Evolutionary conservation across 2,888 invertebrate species (phyloP).

Genomic region (Standfussiana lucernea): DNA sequence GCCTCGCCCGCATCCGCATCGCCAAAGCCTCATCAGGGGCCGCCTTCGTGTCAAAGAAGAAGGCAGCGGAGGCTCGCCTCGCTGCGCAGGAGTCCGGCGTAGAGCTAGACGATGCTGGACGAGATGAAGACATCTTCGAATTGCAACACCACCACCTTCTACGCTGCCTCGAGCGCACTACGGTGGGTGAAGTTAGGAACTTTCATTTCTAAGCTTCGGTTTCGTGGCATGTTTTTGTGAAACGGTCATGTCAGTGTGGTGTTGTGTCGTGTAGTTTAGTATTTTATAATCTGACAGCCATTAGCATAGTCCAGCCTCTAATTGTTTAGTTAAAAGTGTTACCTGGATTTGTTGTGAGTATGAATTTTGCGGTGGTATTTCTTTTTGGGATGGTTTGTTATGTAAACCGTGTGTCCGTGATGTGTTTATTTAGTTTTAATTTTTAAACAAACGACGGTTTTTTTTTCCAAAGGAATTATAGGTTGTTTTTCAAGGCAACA

Average conservation of each 20-base stretch:
- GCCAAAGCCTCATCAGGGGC: slow-evolving; percentile 99
- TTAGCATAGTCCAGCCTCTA: slow-evolving; percentile 56
- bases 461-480: neutral
- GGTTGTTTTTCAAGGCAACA: slow-evolving; percentile 19
- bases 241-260: slow-evolving; percentile 59
- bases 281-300: slow-evolving; percentile 37
- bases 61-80: slow-evolving; percentile 98
- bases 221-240: slow-evolving; percentile 60
- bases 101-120: slow-evolving; percentile 96
- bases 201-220: slow-evolving; percentile 48
- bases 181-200: slow-evolving; percentile 88
- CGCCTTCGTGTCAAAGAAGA: slow-evolving; percentile 99
- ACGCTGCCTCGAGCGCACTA: slow-evolving; percentile 99
- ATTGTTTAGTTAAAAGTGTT: slow-evolving; percentile 55
- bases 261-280: slow-evolving; percentile 58
- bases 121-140: slow-evolving; percentile 99
- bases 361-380: slow-evolving; percentile 38
- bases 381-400: slow-evolving; percentile 45
- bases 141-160: slow-evolving; percentile 99
- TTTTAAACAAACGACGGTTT: slow-evolving; percentile 25
- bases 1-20: slow-evolving; percentile 99
- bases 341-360: slow-evolving; percentile 53
- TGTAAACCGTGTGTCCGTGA: slow-evolving; percentile 45
- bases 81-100: slow-evolving; percentile 98
- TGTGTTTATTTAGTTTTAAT: slow-evolving; percentile 36